Evolutionary conservation across 2,797 vertebrate species (phyloP).

Genomic region (Aulostomus chinensis): DNA sequence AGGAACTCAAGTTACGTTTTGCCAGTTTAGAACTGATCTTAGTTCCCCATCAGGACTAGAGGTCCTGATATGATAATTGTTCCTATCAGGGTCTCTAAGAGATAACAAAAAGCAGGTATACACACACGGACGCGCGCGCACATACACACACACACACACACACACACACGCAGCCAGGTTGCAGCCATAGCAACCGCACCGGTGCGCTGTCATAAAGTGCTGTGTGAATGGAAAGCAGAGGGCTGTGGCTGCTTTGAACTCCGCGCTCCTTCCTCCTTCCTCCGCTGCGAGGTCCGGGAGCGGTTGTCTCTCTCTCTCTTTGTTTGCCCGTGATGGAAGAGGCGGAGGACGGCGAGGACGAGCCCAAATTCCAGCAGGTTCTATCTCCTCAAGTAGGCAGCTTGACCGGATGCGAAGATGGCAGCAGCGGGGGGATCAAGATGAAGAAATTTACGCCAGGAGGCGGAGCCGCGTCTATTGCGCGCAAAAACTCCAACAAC

Average conservation of each 20-base stretch:
- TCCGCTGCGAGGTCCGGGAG: slow-evolving; percentile 43
- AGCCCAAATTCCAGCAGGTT: slow-evolving; percentile 72
- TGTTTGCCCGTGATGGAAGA: slow-evolving; percentile 63
- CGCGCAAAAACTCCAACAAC: slow-evolving; percentile 74
- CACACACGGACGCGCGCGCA: neutral
- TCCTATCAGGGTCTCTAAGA: no score
- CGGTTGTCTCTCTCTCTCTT: neutral
- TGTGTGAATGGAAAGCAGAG: slow-evolving; percentile 57
- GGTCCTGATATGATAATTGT: no score
- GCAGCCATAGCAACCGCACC: slow-evolving; percentile 75
- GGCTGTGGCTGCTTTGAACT: slow-evolving; percentile 52
- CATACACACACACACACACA: slow-evolving; percentile 3
- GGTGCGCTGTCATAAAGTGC: slow-evolving; percentile 45
- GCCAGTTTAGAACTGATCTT: no score
- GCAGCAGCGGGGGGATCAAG: slow-evolving; percentile 66
- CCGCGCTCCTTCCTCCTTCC: slow-evolving; percentile 32
- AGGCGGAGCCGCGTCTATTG: slow-evolving; percentile 76
- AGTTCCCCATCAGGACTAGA: no score
- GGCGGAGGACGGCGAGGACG: slow-evolving; percentile 73
- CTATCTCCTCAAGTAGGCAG: slow-evolving; percentile 41
- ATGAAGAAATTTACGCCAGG: slow-evolving; percentile 69
- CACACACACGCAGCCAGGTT: slow-evolving; percentile 45
- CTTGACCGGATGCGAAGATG: slow-evolving; percentile 44
- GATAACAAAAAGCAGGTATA: no score
- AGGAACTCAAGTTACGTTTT: no score